Evolutionary conservation across 2,888 invertebrate genomes (phyloP), one percentile per base, ranked within the genome.

Genomic region (Epiblema foenella): DNA sequence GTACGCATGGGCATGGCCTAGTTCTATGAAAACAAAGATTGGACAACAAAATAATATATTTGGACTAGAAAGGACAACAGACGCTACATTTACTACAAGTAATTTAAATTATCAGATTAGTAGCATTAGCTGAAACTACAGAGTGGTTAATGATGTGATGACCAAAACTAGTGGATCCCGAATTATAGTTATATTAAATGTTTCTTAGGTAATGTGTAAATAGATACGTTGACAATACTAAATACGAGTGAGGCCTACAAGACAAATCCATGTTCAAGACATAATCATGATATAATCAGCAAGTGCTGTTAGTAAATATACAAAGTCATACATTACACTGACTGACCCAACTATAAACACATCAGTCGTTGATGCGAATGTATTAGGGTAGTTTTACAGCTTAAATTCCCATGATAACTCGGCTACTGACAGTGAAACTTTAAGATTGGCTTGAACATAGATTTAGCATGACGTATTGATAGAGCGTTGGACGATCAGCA

Each of bases 21-120:
- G 77, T 80, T 83, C 81, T 85, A 85, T 84, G 80, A 86, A 87
- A 86, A 86, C 80, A 86, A 85, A 82, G 52, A 70, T 77, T 75
- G 68, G 77, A 81, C 77, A 75, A 69, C 78, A 77, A 81, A 81
- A 79, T 29, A 67, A 52, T 72, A 74, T 74, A 74, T 74, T 74
- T 69, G 39, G 12, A 54, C 63, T 74, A 69, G 52, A 68, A 42
- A 68, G 42, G 24, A 62, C 24, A 39, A 69, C 59, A 57, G 4
- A 33, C 20, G 49, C 63, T 60, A 71, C 56, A 71, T 54, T 62
- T 59, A 69, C 49, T 67, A 56, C 33, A 59, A 24, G 29, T 70
- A 54, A 54, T 60, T 49, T 58, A 46, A 66, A 56, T 42, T 71
- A 71, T 46, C 39, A n/a, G 66, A 62, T 71, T 71, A 71, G 71